phyloP scores from a whole-genome alignment of 2,113 vertebrate species.

The Nyctibius bracteatus region DNA sequence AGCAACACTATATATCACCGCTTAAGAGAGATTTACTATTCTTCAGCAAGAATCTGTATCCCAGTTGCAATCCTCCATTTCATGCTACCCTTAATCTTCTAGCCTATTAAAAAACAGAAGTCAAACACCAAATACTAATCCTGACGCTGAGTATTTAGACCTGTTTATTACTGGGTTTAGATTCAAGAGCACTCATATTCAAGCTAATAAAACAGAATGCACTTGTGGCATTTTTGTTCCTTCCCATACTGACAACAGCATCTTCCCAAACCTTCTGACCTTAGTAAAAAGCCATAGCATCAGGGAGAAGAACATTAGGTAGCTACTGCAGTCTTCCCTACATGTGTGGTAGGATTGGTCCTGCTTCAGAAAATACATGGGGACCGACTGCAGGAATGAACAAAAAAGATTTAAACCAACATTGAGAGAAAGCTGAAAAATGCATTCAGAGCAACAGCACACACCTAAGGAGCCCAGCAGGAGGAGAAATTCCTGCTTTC shows the following conservation, averaged over 20 bases:
- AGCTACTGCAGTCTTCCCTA: not conserved
- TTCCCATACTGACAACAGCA: not conserved
- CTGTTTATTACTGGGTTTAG: not conserved
- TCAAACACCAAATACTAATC: not conserved
- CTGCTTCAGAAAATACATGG: not conserved
- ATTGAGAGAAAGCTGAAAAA: not conserved
- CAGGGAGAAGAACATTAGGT: not conserved
- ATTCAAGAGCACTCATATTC: not conserved
- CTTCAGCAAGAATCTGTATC: not conserved
- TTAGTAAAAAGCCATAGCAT: not conserved
- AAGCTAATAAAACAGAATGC: not conserved
- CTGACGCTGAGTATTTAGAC: not conserved
- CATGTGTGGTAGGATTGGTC: not conserved
- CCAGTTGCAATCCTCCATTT: not conserved
- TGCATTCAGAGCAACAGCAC: not conserved
- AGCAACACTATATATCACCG: not conserved
- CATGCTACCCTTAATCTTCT: not conserved
- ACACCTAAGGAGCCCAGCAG: not conserved
- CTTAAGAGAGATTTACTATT: not conserved
- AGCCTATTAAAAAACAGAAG: not conserved
- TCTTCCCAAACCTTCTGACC: not conserved
- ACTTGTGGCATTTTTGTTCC: not conserved
- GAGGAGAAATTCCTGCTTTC: not conserved
- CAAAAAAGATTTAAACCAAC: not conserved
- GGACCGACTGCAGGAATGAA: not conserved